Base-by-base conservation (phyloP, 2,797 vertebrate species). In the Triplophysa yarkandensis region DNA sequence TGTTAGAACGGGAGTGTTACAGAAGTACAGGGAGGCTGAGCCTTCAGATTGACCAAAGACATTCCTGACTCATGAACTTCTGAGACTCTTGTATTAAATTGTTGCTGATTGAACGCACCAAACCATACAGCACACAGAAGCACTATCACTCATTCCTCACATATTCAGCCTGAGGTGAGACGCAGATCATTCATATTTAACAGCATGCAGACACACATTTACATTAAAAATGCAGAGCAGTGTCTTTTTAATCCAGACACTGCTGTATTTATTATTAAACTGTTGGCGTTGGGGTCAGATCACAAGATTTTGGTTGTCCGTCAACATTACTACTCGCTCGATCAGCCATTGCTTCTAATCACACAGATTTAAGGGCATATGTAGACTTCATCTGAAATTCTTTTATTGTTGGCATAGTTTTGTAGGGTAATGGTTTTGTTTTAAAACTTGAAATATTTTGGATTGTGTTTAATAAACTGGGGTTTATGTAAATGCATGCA, bases 211-310 rank as follows among this genome's bases (percentile, higher is more conserved):
- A 91, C 89, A 89, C 87, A 89, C 89, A 92, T 90, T 92, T 91
- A 87, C 91, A 92, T 93, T 87, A 92, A 93, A 93, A 90, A 93
- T 92, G 90, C 66, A 92, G 88, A 86, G 84, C 68, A 62, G 85
- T 85, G 88, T 92, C 89, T 90, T 92, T 90, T 90, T 91, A 90
- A 92, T 92, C 91, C 91, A 91, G 86, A 92, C 88, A 87, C 69
- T 48, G 41, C 82, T 89, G 87, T 90, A 93, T 93, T 90, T 89
- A 91, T 93, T 92, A 92, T 92, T 91, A 90, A 91, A 90, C 84
- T 87, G 79, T 88, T 88, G 85, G 92, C 89, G 90, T 86, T 86
- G 86, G 87, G 89, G 91, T 91, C 89, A 89, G 84, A 89, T 89
- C 88, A 85, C 81, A 67, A 85, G 89, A 82, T 89, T 80, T 82